A percentile compares a stretch with the other conserved stretches of the same genome.
These are phyloP conservation scores for Mythimna impura DNA, from an alignment of 2,888 invertebrate genomes.

Conservation along the genomic window DNA sequence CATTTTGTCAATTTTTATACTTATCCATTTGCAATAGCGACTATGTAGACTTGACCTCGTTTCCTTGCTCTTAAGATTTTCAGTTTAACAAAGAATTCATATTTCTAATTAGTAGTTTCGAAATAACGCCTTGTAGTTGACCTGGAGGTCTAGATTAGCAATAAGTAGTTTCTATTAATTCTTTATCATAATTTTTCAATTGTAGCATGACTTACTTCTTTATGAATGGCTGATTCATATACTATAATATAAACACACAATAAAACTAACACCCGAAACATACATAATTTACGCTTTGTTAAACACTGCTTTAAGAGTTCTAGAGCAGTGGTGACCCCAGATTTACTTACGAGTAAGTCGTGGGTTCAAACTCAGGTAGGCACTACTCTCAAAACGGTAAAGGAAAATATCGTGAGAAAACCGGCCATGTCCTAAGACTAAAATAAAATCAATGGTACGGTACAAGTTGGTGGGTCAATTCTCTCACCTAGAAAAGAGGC, in stretches of 20 bases:
- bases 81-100: conserved; percentile 34
- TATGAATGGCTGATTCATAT: neutral
- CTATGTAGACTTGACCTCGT: conserved; percentile 57
- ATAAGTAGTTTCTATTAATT: conserved; percentile 2
- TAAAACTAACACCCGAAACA: conserved; percentile 7
- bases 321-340: no score
- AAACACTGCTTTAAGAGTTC: neutral
- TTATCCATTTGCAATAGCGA: conserved; percentile 49
- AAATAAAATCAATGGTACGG: no score
- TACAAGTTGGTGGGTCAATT: no score
- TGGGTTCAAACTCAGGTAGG: no score
- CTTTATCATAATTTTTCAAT: neutral
- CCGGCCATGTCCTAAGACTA: no score
- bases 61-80: conserved; percentile 43
- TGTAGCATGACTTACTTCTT: neutral
- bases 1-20: conserved; percentile 55
- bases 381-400: no score
- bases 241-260: neutral
- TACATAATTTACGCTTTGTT: conserved; percentile 1
- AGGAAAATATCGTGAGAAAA: no score
- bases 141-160: conserved; percentile 24
- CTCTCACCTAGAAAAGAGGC: no score
- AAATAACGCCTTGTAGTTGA: conserved; percentile 27
- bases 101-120: conserved; percentile 52
- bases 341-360: no score